Evolutionary conservation across 2,797 vertebrate genomes (phyloP), one percentile per base, ranked within the genome.

Genomic region (Coregonus suidteri): DNA sequence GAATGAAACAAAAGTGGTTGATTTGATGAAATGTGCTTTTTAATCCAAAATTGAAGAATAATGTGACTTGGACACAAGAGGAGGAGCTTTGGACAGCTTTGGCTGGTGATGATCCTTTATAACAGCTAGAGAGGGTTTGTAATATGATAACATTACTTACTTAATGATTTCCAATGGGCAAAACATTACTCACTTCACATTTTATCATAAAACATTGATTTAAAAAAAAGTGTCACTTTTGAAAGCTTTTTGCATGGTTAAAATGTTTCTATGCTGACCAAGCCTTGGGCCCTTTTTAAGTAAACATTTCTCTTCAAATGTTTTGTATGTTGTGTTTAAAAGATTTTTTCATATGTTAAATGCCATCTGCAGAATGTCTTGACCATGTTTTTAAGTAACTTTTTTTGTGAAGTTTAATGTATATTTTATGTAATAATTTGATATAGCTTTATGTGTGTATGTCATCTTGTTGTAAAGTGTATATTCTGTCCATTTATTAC

Each of bases 291-390:
- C 11, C 41, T 3, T 47, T 47, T 47, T 47, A 47, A 47, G 41
- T 47, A 47, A 47, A 47, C 9, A 47, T 47, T 47, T 47, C 41
- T 47, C 41, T 47, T 47, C 3, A 47, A 47, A 47, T 47, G 9
- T 1, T 47, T 47, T 47, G 41, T 13, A 47, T 47, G 9, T 47
- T 47, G 41, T 47, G 41, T 47, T 47, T 47, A 47, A 47, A 47
- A 47, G 41, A 47, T 47, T 9, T 70, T 51, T 18, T 70, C 13
- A 70, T 11, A 47, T 47, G 41, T 47, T 47, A 47, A 59, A 59
- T 80, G 92, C 91, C 91, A 93, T 93, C 91, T 92, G 89, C 87
- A 79, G 89, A 88, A 84, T 83, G 81, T 88, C 84, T 87, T 35
- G 20, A 31, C 47, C 70, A 71, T 71, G 70, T 71, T 71, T 71